Evolutionary conservation across 2,888 invertebrate genomes (phyloP), one percentile per base, ranked within the genome.

Genomic region (Leptura quadrifasciata): DNA sequence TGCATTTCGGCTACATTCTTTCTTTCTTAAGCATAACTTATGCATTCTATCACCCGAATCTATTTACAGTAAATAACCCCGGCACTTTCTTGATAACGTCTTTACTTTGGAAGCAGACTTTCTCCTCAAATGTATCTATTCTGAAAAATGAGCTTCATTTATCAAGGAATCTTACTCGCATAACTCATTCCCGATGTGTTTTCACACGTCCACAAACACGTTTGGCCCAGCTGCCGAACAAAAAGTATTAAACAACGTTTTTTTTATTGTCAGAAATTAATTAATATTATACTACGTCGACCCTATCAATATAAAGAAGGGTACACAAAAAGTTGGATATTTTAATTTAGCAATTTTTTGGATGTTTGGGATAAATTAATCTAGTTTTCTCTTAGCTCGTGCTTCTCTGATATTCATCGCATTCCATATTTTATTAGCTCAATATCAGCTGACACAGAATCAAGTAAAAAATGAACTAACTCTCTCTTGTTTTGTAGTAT

Each of bases 91-190:
- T 52, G 65, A 65, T 65, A 65, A 52, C 47, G 65, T 65, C 65
- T 47, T 65, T 65, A 65, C 65, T 65, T 21, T 24, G 47, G 52
- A 21, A 65, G 39, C 52, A 65, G 52, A 52, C 52, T n/a, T 47
- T 72, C 47, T 63, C 69, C 61, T 63, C 69, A 57, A 57, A 27
- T 58, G 69, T 76, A 76, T 76, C 63, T 72, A 12, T 58, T 31
- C 47, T 76, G 72, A 76, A 69, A 64, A 72, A 76, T 72, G 72
- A 64, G 27, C 72, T 63, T 72, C 76, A 73, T 76, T 73, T 65
- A 76, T 76, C 76, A 76, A 69, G 58, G 69, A 31, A 69, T 72
- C 76, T 61, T 21, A 52, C 55, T 27, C 72, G 52, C 76, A 76
- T 76, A 76, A 69, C 72, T 76, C 76, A 73, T 76, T 69, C 58